Conservation (phyloP, 2,888 invertebrate species). For the Heliconius erato region DNA sequence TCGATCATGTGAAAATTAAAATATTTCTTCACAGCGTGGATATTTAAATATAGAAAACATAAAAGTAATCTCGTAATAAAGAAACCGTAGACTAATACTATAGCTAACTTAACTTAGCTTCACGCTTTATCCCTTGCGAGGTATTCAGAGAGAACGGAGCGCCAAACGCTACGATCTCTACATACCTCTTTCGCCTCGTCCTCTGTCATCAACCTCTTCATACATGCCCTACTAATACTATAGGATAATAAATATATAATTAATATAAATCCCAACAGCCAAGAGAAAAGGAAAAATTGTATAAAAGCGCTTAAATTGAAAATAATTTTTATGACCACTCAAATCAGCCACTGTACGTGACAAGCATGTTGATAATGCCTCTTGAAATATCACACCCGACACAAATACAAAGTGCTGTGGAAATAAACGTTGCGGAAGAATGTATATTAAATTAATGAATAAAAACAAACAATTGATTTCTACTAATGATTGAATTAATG, state of each 20-base stretch:
- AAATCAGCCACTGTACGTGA: slow-evolving; percentile 57
- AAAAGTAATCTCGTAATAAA: background rate
- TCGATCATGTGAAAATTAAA: background rate
- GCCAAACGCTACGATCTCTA: too few relatives aligned
- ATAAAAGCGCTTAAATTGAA: slow-evolving; percentile 46
- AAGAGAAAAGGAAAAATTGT: slow-evolving; percentile 37
- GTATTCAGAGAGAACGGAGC: too few relatives aligned
- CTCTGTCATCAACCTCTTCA: too few relatives aligned
- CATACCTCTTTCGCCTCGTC: too few relatives aligned
- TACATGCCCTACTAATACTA: background rate
- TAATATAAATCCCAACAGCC: background rate
- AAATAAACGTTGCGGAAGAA: slow-evolving; percentile 55
- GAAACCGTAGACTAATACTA: background rate
- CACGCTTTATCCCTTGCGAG: too few relatives aligned
- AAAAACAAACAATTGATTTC: background rate
- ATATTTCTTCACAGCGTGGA: background rate
- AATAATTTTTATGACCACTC: slow-evolving; percentile 53
- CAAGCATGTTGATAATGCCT: slow-evolving; percentile 59
- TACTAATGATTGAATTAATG: background rate
- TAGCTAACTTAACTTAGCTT: too few relatives aligned
- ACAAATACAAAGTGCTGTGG: slow-evolving; percentile 58
- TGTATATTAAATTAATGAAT: slow-evolving; percentile 40
- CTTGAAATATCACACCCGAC: slow-evolving; percentile 56
- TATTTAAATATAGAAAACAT: too few relatives aligned
- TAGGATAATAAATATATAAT: background rate